A percentile compares a stretch with the other conserved stretches of the same genome.
Conservation (phyloP, 2,888 invertebrate species). For the Podabrus alpinus region DNA sequence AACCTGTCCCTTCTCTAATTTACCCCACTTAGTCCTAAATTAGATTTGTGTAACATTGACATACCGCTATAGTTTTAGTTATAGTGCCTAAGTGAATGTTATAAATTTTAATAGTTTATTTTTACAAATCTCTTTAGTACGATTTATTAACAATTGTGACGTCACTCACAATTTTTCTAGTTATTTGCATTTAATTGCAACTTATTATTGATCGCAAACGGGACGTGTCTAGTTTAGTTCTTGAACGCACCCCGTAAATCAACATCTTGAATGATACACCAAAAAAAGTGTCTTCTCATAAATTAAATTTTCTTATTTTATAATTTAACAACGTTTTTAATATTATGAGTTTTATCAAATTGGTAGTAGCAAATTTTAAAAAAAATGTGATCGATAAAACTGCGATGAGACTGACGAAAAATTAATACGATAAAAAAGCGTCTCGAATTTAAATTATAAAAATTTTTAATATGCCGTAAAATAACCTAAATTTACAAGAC, state of each 20-base stretch:
- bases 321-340: neutral
- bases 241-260: neutral
- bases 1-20: neutral
- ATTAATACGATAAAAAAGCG: neutral
- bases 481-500: conserved; percentile 32
- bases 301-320: neutral
- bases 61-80: conserved; percentile 21
- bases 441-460: conserved; percentile 9
- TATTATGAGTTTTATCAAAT: neutral
- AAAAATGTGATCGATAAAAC: conserved; percentile 51
- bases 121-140: conserved; percentile 17
- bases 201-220: neutral
- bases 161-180: conserved; percentile 4
- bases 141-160: neutral
- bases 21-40: neutral
- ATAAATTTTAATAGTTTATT: conserved; percentile 29
- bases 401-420: conserved; percentile 51
- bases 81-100: conserved; percentile 31
- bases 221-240: neutral
- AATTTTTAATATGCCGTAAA: conserved; percentile 32
- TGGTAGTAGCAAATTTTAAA: conserved; percentile 32
- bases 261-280: conserved; percentile 3
- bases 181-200: conserved; percentile 7
- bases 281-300: conserved; percentile 1
- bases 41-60: conserved; percentile 10